These are phyloP conservation scores for Saguinus imperator DNA, from an alignment of 2,113 vertebrate genomes.

Conservation along the genomic window DNA sequence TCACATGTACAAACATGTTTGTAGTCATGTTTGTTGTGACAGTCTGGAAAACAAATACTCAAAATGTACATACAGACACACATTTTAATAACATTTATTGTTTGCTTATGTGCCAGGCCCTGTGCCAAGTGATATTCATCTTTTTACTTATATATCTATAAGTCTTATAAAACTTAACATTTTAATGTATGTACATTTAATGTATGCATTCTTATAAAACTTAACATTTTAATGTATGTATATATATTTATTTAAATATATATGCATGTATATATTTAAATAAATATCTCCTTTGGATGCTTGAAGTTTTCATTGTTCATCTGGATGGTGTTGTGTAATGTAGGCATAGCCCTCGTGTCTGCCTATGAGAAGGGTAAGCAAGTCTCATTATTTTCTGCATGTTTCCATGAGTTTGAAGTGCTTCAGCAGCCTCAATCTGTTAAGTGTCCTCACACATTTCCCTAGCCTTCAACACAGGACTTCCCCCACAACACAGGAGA, in stretches of 20 bases:
- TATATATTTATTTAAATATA: background rate
- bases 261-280: background rate
- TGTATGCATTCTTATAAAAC: background rate
- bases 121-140: background rate
- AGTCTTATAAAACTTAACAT: background rate
- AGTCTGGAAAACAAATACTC: background rate
- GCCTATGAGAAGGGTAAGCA: background rate
- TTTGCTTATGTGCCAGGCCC: background rate
- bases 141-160: background rate
- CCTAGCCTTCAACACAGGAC: background rate
- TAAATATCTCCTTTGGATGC: background rate
- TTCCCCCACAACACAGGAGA: background rate
- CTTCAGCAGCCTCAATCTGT: background rate
- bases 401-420: background rate
- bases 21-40: background rate
- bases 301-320: background rate
- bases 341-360: background rate
- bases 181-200: too few species aligned
- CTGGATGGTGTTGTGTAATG: background rate
- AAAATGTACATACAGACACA: background rate
- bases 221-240: background rate
- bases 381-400: constrained; percentile 7
- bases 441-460: background rate
- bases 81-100: background rate
- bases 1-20: background rate